Conservation (phyloP, 2,888 invertebrate genomes). For the Cataglyphis rosenhaueri region DNA sequence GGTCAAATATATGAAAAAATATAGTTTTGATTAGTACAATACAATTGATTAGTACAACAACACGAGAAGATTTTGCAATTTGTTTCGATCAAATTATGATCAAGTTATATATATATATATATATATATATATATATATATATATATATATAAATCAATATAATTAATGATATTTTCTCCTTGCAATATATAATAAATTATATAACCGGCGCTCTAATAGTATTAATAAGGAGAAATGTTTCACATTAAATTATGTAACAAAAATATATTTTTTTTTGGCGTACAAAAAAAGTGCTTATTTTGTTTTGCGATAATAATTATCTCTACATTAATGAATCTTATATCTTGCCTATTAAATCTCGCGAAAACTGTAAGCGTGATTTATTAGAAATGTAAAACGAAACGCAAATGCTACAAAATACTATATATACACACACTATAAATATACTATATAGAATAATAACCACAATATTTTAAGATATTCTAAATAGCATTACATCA, state of each 20-base stretch:
- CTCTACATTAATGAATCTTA: not conserved
- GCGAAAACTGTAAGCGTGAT: not conserved
- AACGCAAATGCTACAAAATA: not conserved
- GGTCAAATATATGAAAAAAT: not conserved
- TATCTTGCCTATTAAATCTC: slow-evolving; percentile 17
- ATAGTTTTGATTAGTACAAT: not conserved
- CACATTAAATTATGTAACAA: slow-evolving; percentile 17
- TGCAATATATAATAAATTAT: slow-evolving; percentile 10
- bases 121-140: not conserved
- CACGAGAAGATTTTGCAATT: not conserved
- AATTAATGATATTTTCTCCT: not conserved
- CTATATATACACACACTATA: not conserved
- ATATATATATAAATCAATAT: slow-evolving; percentile 9
- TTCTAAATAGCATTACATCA: not conserved
- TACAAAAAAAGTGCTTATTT: slow-evolving; percentile 24
- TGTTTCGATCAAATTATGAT: not conserved
- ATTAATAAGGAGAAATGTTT: not conserved
- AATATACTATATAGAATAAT: not conserved
- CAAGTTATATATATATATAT: not conserved
- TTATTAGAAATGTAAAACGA: not conserved
- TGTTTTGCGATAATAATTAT: not conserved
- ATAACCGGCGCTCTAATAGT: not conserved
- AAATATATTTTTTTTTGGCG: slow-evolving; percentile 1
- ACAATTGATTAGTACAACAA: not conserved
- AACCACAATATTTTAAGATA: not conserved